Conservation (phyloP, 2,888 invertebrate genomes). For the Biston stratarius region DNA sequence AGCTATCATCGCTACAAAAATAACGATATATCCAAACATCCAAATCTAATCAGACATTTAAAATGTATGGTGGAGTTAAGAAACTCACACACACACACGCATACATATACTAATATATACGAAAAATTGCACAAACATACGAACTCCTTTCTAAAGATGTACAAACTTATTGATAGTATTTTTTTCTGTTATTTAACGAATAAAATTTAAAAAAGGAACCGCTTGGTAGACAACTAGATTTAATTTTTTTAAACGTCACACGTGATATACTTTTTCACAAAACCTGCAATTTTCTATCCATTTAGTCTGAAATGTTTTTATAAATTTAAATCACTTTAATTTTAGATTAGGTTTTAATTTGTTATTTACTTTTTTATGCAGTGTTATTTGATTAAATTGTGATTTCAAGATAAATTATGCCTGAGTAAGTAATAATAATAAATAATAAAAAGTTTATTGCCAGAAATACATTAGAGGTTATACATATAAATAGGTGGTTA, state of each 20-base stretch:
- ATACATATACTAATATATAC: too few relatives aligned
- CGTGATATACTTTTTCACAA: constrained; percentile 48
- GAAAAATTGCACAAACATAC: too few relatives aligned
- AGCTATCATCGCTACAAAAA: too few relatives aligned
- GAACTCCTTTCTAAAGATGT: too few relatives aligned
- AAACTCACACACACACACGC: too few relatives aligned
- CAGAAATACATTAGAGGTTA: too few relatives aligned
- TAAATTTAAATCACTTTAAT: constrained; percentile 76
- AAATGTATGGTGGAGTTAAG: too few relatives aligned
- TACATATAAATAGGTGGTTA: too few relatives aligned
- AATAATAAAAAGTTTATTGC: too few relatives aligned
- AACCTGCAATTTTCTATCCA: constrained; percentile 67
- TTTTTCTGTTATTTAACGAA: neutral
- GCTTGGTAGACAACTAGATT: constrained; percentile 40
- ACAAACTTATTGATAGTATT: neutral
- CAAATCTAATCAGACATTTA: too few relatives aligned
- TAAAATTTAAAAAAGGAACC: constrained; percentile 7
- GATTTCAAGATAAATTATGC: constrained; percentile 72
- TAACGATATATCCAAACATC: too few relatives aligned
- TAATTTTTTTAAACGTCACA: constrained; percentile 44
- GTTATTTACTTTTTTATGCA: constrained; percentile 60
- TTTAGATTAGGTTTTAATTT: constrained; percentile 77
- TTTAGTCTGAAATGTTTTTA: constrained; percentile 76
- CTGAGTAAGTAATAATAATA: constrained; percentile 70
- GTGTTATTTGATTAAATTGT: constrained; percentile 53